Evolutionary conservation across 1,140 invertebrate species (phyloP), one percentile per base, ranked within the genome.

Genomic region (Physella acuta): DNA sequence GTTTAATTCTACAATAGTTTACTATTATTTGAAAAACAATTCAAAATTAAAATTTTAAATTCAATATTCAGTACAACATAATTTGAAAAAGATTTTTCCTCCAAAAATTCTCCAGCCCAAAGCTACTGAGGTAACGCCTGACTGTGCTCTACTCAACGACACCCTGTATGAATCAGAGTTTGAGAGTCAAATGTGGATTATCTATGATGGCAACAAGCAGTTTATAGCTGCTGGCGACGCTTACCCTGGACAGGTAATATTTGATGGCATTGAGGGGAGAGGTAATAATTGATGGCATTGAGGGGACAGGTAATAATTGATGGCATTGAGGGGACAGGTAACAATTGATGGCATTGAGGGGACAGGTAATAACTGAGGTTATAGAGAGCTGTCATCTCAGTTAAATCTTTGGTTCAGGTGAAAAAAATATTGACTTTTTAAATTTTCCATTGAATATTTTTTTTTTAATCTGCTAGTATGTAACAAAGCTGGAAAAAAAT

Each of bases 141-240:
- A 92, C 73, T 86, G 91, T 71, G 89, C 93, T 0, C 78, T 94
- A 58, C 87, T 99, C 14, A 93, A 91, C 82, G 90, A 94, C 79
- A 87, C 93, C 75, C 87, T 98, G 11, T 98, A 98, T 82, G 95
- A 98, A 85, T 92, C 91, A 3, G 94, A 97, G 85, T 97, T 92
- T 83, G 94, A 98, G 85, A 94, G 93, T 4, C 94, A 98, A 85
- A 88, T 98, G 78, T 98, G 95, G 95, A 94, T 97, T 91, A 78
- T 98, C 63, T 98, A 93, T 86, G 94, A 97, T 85, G 84, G 87
- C n/a, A 95, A 95, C 84, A 98, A 98, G 85, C 92, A 94, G 75
- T 86, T 92, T 28, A 84, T 98, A 67, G 89, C 88, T 61, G 89
- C 89, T 70, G 95, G 95, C 20, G 95, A 98, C 86, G 94, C 94